Base-by-base conservation (phyloP, 92 coral and sea anemone species). In the Zoanthus sansibaricus region DNA sequence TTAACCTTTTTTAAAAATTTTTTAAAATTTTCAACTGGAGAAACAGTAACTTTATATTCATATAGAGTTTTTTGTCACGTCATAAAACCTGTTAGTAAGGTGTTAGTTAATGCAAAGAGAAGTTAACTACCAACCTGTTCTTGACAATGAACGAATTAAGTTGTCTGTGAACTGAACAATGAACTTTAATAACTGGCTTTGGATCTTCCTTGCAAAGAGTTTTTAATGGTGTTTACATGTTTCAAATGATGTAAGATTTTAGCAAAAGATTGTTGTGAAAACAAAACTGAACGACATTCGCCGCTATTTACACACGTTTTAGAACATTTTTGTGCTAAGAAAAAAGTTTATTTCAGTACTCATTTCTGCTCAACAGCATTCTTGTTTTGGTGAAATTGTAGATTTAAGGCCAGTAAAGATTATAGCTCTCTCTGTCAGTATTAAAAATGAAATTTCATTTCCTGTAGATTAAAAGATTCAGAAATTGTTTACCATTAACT, bases 181-280 rank as follows among this genome's bases (percentile, higher is more conserved):
- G 61, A 80, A 64, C 85, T 45, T 48, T 8, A 25, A 37, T 21
- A 64, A 80, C 85, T 80, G 85, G 44, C 58, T 80, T 44, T 25
- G 25, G 25, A 42, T 62, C 21, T 64, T 13, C 51, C 46, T 80
- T 44, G 47, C 85, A 64, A 80, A 80, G 66, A 74, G 62, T 54
- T 66, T 80, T 62, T 80, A 46, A 59, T 6, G 61, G 6, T 80
- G 85, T 80, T 80, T 80, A 80, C 85, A 80, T 80, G 66, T 44
- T 80, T 15, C 44, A 67, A 66, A 80, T 80, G 85, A 80, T 80
- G 85, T 80, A 80, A 80, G 85, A 80, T 64, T 80, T 80, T 54
- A 21, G 75, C 20, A 59, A 62, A 80, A 31, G 12, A 11, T 80
- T 80, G 10, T 80, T 66, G 45, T 80, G n/a, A 67, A 80, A 80